Conservation (phyloP, 2,888 invertebrate species). For the Dolichomitus sp. region DNA sequence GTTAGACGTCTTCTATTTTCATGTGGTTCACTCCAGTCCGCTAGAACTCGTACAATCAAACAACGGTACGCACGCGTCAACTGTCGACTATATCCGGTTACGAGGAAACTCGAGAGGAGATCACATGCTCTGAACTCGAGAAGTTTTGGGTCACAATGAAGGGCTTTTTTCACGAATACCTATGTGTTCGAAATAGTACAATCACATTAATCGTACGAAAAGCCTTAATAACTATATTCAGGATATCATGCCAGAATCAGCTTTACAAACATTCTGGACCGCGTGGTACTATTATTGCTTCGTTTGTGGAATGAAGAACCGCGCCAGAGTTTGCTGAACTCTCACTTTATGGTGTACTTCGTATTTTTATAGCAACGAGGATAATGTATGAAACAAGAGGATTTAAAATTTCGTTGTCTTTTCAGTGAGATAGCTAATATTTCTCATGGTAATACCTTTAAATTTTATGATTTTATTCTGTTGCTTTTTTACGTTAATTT, state of each 20-base stretch:
- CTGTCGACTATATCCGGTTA: slow-evolving; percentile 13
- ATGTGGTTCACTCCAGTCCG: background rate
- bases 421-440: background rate
- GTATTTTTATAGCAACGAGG: slow-evolving; percentile 1
- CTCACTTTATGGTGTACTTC: slow-evolving; percentile 33
- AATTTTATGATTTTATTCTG: background rate
- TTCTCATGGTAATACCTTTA: background rate
- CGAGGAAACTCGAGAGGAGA: slow-evolving; percentile 3
- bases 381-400: background rate
- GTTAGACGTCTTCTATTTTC: background rate
- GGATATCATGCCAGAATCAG: background rate
- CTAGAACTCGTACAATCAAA: background rate
- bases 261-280: background rate
- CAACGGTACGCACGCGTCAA: background rate
- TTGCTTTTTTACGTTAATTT: background rate
- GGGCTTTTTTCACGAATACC: background rate
- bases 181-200: background rate
- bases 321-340: slow-evolving; percentile 54
- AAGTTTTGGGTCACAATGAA: slow-evolving; percentile 11
- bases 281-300: slow-evolving; percentile 44
- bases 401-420: background rate
- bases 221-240: slow-evolving; percentile 3
- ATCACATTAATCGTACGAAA: background rate
- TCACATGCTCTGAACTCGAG: slow-evolving; percentile 8
- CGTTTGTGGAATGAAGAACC: slow-evolving; percentile 47